phyloP scores from a whole-genome alignment of 2,113 vertebrate species.

The Lepus americanus region DNA sequence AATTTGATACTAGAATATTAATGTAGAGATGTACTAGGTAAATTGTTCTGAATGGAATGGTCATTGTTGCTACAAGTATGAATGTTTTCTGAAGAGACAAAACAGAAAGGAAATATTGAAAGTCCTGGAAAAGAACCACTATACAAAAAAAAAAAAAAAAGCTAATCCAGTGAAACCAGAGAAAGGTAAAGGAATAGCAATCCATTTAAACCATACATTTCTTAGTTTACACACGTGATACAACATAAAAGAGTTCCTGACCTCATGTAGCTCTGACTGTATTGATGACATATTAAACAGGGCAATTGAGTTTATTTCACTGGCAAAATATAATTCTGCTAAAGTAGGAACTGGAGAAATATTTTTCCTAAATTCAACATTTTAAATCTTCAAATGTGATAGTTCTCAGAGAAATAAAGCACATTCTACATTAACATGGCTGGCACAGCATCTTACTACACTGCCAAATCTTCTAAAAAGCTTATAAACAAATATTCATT shows the following conservation, averaged over 20 bases:
- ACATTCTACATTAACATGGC: not conserved
- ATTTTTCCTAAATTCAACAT: not conserved
- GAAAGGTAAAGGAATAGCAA: not conserved
- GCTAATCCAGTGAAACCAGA: not conserved
- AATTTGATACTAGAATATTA: not conserved
- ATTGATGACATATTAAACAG: slow-evolving; percentile 59
- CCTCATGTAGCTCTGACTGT: not conserved
- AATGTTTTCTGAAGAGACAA: not conserved
- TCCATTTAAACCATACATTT: not conserved
- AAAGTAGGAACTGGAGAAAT: slow-evolving; percentile 7
- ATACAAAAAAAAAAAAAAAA: not conserved
- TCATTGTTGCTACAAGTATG: not conserved
- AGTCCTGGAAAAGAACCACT: not conserved
- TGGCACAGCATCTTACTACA: not conserved
- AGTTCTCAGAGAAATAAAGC: not conserved
- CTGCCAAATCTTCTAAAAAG: not conserved
- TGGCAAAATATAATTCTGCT: not conserved
- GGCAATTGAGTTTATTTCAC: slow-evolving; percentile 44
- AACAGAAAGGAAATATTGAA: not conserved
- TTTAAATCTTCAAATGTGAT: not conserved
- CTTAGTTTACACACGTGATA: not conserved
- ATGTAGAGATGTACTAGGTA: not conserved
- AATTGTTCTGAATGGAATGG: not conserved
- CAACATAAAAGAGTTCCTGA: not conserved
- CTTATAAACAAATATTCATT: not conserved